These are phyloP conservation scores for Pyxicephalus adspersus DNA, from an alignment of 2,113 vertebrate species.

Conservation along the genomic window DNA sequence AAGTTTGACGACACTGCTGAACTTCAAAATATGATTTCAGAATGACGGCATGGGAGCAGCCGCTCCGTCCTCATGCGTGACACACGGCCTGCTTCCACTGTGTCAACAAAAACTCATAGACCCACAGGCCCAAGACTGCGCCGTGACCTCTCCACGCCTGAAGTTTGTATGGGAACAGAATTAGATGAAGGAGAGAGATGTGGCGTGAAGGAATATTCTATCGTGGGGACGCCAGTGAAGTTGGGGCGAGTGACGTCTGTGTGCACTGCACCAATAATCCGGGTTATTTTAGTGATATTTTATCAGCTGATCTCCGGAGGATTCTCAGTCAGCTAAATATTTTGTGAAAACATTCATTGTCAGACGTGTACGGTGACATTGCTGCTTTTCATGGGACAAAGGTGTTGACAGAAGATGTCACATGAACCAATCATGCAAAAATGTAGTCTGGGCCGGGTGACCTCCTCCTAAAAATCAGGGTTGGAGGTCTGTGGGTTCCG, in stretches of 20 bases:
- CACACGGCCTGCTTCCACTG: not conserved
- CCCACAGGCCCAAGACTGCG: not conserved
- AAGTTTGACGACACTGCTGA: conserved; percentile 28
- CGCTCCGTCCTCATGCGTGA: not conserved
- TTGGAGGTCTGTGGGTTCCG: too few relatives aligned
- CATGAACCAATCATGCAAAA: too few relatives aligned
- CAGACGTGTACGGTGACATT: not conserved
- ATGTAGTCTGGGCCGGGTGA: too few relatives aligned
- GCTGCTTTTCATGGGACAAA: not conserved
- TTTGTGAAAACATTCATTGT: not conserved
- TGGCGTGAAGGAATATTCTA: not conserved
- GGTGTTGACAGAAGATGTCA: too few relatives aligned
- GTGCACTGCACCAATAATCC: not conserved
- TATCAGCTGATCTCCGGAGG: not conserved
- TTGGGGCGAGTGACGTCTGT: not conserved
- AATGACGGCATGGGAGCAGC: not conserved
- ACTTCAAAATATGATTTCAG: not conserved
- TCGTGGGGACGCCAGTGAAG: not conserved
- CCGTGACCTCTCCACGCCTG: not conserved
- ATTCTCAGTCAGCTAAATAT: not conserved
- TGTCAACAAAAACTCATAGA: not conserved
- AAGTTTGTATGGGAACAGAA: not conserved
- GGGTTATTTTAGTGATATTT: not conserved
- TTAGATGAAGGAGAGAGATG: not conserved
- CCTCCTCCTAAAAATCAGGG: too few relatives aligned